phyloP scores from a whole-genome alignment of 2,113 vertebrate genomes.

The Callopanchax toddi region DNA sequence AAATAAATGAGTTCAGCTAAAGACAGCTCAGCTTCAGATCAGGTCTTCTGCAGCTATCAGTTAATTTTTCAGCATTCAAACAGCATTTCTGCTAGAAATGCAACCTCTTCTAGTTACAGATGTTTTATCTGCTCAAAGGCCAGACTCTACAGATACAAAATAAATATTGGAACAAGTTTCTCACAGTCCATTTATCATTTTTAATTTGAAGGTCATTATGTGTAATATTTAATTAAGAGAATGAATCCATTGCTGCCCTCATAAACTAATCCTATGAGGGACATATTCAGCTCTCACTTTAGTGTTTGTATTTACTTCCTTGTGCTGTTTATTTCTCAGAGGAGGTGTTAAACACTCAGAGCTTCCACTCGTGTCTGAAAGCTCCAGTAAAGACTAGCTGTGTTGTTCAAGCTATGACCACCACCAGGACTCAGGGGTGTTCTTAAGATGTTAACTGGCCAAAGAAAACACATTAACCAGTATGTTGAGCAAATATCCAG shows the following conservation, averaged over 20 bases:
- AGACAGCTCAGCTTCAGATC: too few relatives aligned
- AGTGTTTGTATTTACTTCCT: conserved; percentile 23
- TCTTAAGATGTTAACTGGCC: background rate
- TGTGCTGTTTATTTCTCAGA: conserved; percentile 33
- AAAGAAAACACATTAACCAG: conserved; percentile 7
- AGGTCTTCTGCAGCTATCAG: too few relatives aligned
- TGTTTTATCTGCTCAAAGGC: too few relatives aligned
- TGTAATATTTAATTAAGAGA: background rate
- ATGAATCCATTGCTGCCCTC: background rate
- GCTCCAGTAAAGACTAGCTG: background rate
- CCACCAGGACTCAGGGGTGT: background rate
- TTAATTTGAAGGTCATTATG: background rate
- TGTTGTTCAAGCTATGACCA: background rate
- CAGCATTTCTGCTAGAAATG: too few relatives aligned
- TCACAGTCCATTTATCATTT: background rate
- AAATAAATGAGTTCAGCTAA: too few relatives aligned
- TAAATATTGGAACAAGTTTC: too few relatives aligned
- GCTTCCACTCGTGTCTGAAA: conserved; percentile 23
- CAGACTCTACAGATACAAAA: too few relatives aligned
- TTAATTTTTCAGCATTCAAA: too few relatives aligned
- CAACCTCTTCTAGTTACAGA: too few relatives aligned
- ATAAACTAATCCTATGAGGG: conserved; percentile 17
- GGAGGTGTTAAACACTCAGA: conserved; percentile 20
- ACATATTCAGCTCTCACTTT: conserved; percentile 2
- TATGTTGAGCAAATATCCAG: conserved; percentile 6